phyloP scores from a whole-genome alignment of 1,140 invertebrate species.

The Pseudomyrmex sp. region DNA sequence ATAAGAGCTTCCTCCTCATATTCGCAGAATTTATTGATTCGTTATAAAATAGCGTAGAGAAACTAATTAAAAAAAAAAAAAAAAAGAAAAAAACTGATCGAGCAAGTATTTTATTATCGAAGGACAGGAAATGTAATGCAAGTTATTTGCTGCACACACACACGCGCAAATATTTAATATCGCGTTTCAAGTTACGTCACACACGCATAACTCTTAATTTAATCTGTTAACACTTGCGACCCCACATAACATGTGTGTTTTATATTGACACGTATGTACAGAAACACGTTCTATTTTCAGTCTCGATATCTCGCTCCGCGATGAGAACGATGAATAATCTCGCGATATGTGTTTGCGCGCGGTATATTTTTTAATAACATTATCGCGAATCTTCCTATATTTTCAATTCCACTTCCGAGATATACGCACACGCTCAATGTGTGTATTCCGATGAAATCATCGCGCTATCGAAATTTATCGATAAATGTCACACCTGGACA shows the following conservation, averaged over 20 bases:
- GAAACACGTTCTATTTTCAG: background rate
- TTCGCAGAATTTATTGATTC: no score
- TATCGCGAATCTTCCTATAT: background rate
- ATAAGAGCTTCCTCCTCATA: no score
- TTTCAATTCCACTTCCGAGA: constrained; percentile 15
- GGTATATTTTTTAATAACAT: constrained; percentile 13
- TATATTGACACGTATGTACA: no score
- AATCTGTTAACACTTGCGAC: background rate
- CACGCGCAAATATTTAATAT: background rate
- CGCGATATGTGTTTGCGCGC: background rate
- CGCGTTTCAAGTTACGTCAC: no score
- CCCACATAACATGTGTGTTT: background rate
- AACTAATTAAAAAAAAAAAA: no score
- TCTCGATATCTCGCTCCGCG: background rate
- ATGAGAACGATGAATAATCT: constrained; percentile 3
- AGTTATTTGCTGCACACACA: no score
- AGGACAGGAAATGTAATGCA: no score
- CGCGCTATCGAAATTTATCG: constrained; percentile 8
- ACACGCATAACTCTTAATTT: background rate
- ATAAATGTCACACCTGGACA: constrained; percentile 1
- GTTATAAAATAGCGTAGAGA: no score
- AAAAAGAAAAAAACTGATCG: no score
- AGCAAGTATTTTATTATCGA: no score
- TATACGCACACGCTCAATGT: background rate
- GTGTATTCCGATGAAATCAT: background rate